phyloP scores from a whole-genome alignment of 2,888 invertebrate species.

The Caenorhabditis sp. region DNA sequence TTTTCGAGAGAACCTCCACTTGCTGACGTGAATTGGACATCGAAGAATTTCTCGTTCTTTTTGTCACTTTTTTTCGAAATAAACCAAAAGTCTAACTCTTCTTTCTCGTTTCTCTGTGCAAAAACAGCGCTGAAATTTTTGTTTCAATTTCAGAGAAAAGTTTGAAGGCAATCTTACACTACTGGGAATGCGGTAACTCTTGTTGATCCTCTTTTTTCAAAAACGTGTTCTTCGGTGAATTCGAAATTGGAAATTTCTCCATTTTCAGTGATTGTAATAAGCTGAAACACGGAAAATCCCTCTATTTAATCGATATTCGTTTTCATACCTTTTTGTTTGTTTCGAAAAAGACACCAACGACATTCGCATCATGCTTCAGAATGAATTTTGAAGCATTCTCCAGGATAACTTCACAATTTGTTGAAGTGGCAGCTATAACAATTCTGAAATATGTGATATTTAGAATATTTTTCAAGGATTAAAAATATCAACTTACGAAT shows the following conservation, averaged over 20 bases:
- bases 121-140: slow-evolving; percentile 25
- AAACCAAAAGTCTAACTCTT: slow-evolving; percentile 26
- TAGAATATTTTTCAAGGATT: neutral
- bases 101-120: slow-evolving; percentile 12
- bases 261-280: slow-evolving; percentile 37
- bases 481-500: slow-evolving; percentile 14
- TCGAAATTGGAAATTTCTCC: slow-evolving; percentile 34
- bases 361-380: slow-evolving; percentile 26
- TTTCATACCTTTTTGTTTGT: slow-evolving; percentile 6
- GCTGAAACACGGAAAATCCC: slow-evolving; percentile 9
- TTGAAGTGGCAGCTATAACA: slow-evolving; percentile 10
- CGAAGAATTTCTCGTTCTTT: neutral
- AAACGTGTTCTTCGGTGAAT: neutral
- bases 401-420: slow-evolving; percentile 9
- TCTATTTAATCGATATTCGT: neutral
- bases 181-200: slow-evolving; percentile 43
- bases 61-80: slow-evolving; percentile 11
- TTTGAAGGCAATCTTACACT: slow-evolving; percentile 24
- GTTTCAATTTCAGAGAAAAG: neutral
- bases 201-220: slow-evolving; percentile 13
- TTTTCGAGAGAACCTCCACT: slow-evolving; percentile 26
- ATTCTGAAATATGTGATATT: slow-evolving; percentile 11
- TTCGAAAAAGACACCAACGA: slow-evolving; percentile 27
- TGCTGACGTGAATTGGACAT: neutral
- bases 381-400: slow-evolving; percentile 3